Percentiles rank a stretch among this genome's conserved stretches.
phyloP scores from a whole-genome alignment of 1,140 invertebrate genomes.

The Cydia pomonella region DNA sequence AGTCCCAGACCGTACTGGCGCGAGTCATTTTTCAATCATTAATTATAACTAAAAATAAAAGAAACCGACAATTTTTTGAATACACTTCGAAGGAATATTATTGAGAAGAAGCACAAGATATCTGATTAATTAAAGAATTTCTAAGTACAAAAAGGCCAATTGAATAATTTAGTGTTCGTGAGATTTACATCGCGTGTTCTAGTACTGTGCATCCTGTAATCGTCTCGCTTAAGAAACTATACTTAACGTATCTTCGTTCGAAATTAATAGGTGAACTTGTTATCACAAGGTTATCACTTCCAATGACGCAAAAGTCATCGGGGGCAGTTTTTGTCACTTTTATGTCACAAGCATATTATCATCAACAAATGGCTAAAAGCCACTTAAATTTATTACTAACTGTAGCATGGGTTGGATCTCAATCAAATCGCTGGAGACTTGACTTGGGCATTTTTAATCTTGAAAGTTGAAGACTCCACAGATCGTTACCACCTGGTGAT shows the following conservation, averaged over 20 bases:
- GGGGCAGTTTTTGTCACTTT: constrained; percentile 12
- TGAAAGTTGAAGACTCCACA: background rate
- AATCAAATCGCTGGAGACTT: background rate
- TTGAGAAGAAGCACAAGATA: background rate
- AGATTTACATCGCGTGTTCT: constrained; percentile 73
- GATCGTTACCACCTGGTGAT: background rate
- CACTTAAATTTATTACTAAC: background rate
- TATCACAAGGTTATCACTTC: constrained; percentile 74
- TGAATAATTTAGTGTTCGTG: constrained; percentile 39
- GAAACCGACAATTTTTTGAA: background rate
- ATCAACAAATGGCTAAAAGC: background rate
- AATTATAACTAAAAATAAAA: background rate
- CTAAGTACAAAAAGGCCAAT: constrained; percentile 58
- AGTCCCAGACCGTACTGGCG: too few relatives aligned
- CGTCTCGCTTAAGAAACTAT: constrained; percentile 55
- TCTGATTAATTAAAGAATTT: constrained; percentile 40
- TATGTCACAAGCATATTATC: background rate
- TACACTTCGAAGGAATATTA: background rate
- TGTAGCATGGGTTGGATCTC: constrained; percentile 10
- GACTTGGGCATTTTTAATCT: background rate
- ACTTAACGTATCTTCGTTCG: constrained; percentile 46
- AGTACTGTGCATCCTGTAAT: constrained; percentile 64
- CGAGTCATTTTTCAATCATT: background rate
- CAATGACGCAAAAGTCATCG: constrained; percentile 6
- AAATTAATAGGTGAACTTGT: constrained; percentile 47